Percentiles rank a stretch among this genome's conserved stretches.
Evolutionary conservation across 2,113 vertebrate genomes (phyloP).

Genomic region (Myiagra hebetior): DNA sequence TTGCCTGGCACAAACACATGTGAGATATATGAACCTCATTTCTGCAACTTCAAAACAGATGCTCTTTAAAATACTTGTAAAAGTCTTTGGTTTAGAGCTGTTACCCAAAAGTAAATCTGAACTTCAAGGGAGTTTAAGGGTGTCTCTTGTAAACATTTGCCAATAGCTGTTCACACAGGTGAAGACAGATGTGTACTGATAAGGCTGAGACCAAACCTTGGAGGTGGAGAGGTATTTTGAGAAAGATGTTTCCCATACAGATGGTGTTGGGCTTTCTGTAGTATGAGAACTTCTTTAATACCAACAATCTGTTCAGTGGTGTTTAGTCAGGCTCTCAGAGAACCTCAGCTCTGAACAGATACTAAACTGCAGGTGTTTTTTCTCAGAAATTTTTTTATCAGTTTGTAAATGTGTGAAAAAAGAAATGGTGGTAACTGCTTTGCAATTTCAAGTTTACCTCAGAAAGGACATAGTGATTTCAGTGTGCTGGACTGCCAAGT

Average conservation of each 20-base stretch:
- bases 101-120: background rate
- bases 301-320: background rate
- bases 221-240: background rate
- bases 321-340: background rate
- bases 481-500: background rate
- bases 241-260: conserved; percentile 11
- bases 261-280: background rate
- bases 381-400: background rate
- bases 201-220: background rate
- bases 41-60: conserved; percentile 31
- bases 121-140: background rate
- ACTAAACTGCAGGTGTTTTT: background rate
- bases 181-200: conserved; percentile 11
- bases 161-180: background rate
- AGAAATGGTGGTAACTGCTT: background rate
- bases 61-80: background rate
- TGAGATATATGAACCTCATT: background rate
- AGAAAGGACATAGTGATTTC: background rate
- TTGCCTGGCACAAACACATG: background rate
- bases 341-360: background rate
- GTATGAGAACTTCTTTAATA: background rate
- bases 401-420: background rate
- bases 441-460: background rate
- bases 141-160: background rate
- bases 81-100: background rate